Evolutionary conservation across 1,140 invertebrate genomes (phyloP), one percentile per base, ranked within the genome.

Genomic region (Leptinotarsa defecta): DNA sequence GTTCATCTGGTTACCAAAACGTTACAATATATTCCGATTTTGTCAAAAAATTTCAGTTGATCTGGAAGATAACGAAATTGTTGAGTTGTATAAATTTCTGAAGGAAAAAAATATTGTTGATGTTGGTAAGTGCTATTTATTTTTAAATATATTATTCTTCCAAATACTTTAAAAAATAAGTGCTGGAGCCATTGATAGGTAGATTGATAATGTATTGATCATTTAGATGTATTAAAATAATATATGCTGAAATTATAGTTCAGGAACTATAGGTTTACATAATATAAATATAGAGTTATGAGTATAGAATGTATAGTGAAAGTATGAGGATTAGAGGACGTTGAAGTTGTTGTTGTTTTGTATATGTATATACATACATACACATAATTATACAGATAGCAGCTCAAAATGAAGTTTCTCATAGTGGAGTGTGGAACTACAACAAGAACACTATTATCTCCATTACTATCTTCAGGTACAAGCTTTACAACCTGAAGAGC

Each of bases 21-120:
- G 74, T 71, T 75, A 74, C 67, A 78, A 76, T 62, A 67, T 74
- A 24, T 74, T 74, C n/a, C 67, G 22, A 17, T 76, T 78, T 71
- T 76, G 77, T 64, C 61, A 71, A 1, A 73, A 78, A 71, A 71
- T 71, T 49, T 27, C 73, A 5, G 6, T 74, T 20, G 48, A 67
- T 15, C n/a, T 78, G 22, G 19, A 69, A 13, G 62, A 71, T 24
- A 67, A 76, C 62, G 68, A 76, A 4, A 71, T 74, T 8, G 19
- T 65, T 61, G 20, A 74, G 24, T 70, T 78, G 15, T 76, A 75
- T 71, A 19, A 69, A 52, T 71, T 68, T 69, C 68, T 78, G 48
- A 63, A 20, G 19, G 20, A 73, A 22, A 70, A 78, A 13, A 49
- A 52, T 5, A 68, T 78, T 62, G 74, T 78, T 20, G 72, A 78